Conservation (phyloP, 2,797 vertebrate genomes). For the Podargus strigoides region DNA sequence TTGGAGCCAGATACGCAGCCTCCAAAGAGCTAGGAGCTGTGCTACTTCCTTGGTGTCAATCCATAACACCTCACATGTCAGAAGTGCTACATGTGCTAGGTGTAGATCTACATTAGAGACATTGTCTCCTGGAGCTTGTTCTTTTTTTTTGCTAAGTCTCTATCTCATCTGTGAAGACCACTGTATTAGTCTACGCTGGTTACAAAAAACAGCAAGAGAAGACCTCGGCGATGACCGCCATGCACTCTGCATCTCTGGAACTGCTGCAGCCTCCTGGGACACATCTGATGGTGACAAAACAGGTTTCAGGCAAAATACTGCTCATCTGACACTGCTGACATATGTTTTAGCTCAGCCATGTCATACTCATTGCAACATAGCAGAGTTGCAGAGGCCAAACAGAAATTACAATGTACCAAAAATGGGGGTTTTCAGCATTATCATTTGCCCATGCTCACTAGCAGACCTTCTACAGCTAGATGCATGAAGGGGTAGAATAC, state of each 20-base stretch:
- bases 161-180: neutral
- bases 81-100: neutral
- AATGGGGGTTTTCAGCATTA: neutral
- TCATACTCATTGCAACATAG: neutral
- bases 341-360: neutral
- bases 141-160: neutral
- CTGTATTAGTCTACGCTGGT: neutral
- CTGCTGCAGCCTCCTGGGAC: neutral
- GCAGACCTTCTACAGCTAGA: no score
- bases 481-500: no score
- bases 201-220: neutral
- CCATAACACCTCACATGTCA: neutral
- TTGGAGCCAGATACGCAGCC: neutral
- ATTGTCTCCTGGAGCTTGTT: neutral
- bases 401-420: neutral
- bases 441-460: neutral
- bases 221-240: rapidly evolving
- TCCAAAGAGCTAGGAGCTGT: neutral
- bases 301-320: neutral
- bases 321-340: neutral
- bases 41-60: neutral
- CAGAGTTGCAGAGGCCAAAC: neutral
- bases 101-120: neutral
- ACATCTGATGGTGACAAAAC: neutral
- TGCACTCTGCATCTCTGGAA: neutral